Conservation (phyloP, 2,113 vertebrate genomes). For the Toxotes jaculatrix region DNA sequence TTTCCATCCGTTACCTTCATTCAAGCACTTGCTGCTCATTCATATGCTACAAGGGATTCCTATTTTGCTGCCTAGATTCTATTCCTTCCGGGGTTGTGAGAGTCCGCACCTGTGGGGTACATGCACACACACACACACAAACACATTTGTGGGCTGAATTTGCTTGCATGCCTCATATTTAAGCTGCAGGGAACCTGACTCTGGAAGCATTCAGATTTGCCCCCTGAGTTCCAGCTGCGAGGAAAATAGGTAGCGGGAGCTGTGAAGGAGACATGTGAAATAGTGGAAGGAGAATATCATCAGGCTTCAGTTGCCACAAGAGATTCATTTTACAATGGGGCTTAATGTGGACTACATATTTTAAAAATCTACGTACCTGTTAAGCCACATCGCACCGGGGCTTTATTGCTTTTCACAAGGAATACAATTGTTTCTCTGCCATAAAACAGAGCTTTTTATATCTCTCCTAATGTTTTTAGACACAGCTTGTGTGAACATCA, state of each 20-base stretch:
- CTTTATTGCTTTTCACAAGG: conserved; percentile 35
- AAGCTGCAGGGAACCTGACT: conserved; percentile 57
- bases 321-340: conserved; percentile 31
- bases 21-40: conserved; percentile 63
- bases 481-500: conserved; percentile 19
- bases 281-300: conserved; percentile 46
- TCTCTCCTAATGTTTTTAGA: conserved; percentile 33
- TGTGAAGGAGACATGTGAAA: conserved; percentile 43
- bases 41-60: conserved; percentile 57
- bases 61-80: conserved; percentile 65
- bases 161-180: conserved; percentile 56
- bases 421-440: conserved; percentile 17
- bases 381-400: conserved; percentile 11
- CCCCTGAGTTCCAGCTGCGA: conserved; percentile 59
- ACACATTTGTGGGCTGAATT: conserved; percentile 29
- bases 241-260: conserved; percentile 60
- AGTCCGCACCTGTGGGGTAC: conserved; percentile 64
- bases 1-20: conserved; percentile 33
- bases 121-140: conserved; percentile 14
- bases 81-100: conserved; percentile 62
- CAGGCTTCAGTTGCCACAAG: conserved; percentile 36
- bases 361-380: conserved; percentile 24
- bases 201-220: conserved; percentile 64
- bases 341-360: conserved; percentile 35
- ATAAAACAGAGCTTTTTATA: background rate